Base-by-base conservation (phyloP, 2,888 invertebrate genomes). In the Drosophila bunnanda region DNA sequence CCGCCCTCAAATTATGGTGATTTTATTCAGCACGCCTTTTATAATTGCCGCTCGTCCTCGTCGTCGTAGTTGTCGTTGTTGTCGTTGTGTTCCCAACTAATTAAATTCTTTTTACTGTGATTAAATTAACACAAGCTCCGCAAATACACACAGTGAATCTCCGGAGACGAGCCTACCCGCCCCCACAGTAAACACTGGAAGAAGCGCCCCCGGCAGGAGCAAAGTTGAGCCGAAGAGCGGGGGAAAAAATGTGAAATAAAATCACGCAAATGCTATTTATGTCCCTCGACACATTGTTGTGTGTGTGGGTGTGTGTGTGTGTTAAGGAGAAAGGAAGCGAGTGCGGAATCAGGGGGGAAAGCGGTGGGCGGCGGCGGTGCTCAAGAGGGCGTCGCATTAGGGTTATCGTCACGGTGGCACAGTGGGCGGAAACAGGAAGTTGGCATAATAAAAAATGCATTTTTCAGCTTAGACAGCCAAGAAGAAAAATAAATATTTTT, bases 231-330 rank as follows among this genome's bases (percentile, higher is more conserved):
- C 46, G 6, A 48, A 25, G 46, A 38, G 38, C 20, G 56, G 53
- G 22, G 17, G 46, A 46, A 62, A 57, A 70, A 78, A 74, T 74
- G 71, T 72, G 73, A 78, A 80, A 80, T 80, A 82, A 80, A 80
- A 80, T 80, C 80, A 80, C 80, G 74, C 80, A 82, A 82, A 78
- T 80, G 76, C 59, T 76, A 82, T 80, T 74, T 76, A 82, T 80
- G 76, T 76, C 56, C 60, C 53, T 53, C 68, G 62, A 71, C 70
- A 78, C 67, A 46, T 73, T 67, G 58, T 53, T 59, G 17, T 17
- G 54, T 4, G 9, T 30, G 50, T 8, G 30, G 20, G 48, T 8
- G 13, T 17, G 28, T 10, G 22, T 25, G 46, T 12, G 46, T 30
- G 20, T 4, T 12, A 17, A 36, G 17, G 28, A 20, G 17, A 13